Evolutionary conservation across 2,888 invertebrate species (phyloP).

Genomic region (Tetragonula carbonaria): DNA sequence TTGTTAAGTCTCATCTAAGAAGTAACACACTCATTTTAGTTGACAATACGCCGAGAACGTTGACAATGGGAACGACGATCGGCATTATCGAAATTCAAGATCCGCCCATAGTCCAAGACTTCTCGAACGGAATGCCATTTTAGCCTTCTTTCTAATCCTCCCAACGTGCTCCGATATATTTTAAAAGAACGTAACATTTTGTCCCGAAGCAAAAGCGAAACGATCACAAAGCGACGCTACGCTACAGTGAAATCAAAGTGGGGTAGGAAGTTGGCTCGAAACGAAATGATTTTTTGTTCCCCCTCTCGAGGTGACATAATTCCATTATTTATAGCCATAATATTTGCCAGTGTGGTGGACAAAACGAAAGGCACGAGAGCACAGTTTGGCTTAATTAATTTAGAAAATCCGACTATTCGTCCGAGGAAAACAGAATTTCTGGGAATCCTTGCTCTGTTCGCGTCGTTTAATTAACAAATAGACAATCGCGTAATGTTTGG

Average conservation of each 20-base stretch:
- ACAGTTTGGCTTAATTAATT: slow-evolving; percentile 77
- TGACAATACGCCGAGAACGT: slow-evolving; percentile 34
- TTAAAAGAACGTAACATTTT: slow-evolving; percentile 37
- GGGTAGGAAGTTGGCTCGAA: slow-evolving; percentile 52
- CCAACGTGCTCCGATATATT: background rate
- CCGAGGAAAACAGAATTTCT: slow-evolving; percentile 57
- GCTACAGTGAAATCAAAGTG: slow-evolving; percentile 34
- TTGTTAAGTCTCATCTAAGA: slow-evolving; percentile 70
- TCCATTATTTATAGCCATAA: slow-evolving; percentile 78
- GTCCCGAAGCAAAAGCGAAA: slow-evolving; percentile 1
- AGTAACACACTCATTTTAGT: slow-evolving; percentile 50
- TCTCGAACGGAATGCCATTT: background rate
- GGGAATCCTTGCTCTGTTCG: slow-evolving; percentile 39
- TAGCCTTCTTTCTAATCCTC: background rate
- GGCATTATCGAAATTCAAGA: slow-evolving; percentile 30
- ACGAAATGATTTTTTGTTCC: slow-evolving; percentile 70
- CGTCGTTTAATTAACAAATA: too few species aligned
- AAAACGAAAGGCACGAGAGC: slow-evolving; percentile 68
- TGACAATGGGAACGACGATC: slow-evolving; percentile 37
- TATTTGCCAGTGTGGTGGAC: slow-evolving; percentile 63
- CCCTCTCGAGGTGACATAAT: slow-evolving; percentile 70
- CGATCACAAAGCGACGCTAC: background rate
- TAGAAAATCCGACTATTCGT: slow-evolving; percentile 56
- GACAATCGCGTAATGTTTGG: background rate
- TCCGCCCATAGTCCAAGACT: background rate